Base-by-base conservation (phyloP, 1,140 invertebrate species). In the Oreohelix idahoensis region DNA sequence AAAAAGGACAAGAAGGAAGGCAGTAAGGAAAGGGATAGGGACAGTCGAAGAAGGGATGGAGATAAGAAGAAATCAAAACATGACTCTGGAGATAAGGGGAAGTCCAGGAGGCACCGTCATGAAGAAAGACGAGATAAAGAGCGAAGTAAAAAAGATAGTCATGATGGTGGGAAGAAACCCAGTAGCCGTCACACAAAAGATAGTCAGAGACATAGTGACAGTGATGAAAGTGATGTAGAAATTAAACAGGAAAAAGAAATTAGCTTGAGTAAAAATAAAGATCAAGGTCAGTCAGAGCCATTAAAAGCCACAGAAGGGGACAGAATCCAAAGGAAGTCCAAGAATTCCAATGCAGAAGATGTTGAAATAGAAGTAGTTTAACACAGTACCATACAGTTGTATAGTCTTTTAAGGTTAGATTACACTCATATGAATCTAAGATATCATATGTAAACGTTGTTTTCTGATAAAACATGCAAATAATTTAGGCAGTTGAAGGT, bases 221-320 rank as follows among this genome's bases (percentile, higher is more conserved):
- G 74, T 29, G 42, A 49, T 51, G 74, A 76, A 35, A 76, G 45
- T 51, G 74, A 76, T 35, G 26, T 35, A 8, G 74, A 76, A 35
- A 53, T 45, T 49, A 76, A 76, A 76, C 38, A 76, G 32, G 74
- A 76, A 23, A 76, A 45, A 39, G 71, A 74, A 29, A 26, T 29
- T 1, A 71, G 69, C 11, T 13, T 20, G 32, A 74, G 23, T 15
- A 74, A 74, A 74, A 32, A 23, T 13, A 42, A 74, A 26, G 26
- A 42, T 13, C 17, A 26, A 8, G 10, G 26, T 32, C 36, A 45
- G 36, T 42, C 38, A 20, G 71, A 42, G 20, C 13, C n/a, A 23
- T 2, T 11, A 45, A n/a, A 71, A n/a, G n/a, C n/a, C 15, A n/a
- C 5, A 71, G 70, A 38, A 15, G 35, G 38, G 70, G n/a, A 35